Conservation (phyloP, 1,140 invertebrate genomes). For the Drosophila equinoxialis region DNA sequence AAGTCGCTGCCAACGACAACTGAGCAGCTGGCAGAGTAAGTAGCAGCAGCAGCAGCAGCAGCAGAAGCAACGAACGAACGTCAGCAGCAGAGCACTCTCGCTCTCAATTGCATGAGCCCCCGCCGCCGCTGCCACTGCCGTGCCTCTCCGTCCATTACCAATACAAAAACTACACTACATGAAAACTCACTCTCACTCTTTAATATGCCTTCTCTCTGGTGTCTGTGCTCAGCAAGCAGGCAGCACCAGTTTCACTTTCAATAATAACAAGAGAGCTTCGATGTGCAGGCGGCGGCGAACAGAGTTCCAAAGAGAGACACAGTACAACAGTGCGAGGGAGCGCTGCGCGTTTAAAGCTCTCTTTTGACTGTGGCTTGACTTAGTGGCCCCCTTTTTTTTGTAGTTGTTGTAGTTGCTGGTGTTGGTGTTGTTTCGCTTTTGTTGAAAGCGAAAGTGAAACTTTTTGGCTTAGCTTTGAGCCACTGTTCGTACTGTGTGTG, state of each 20-base stretch:
- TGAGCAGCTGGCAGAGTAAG: not conserved
- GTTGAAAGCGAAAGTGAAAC: conserved; percentile 82
- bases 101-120: conserved; percentile 57
- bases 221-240: conserved; percentile 8
- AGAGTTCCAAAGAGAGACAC: not conserved
- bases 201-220: conserved; percentile 9
- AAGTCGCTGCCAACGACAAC: conserved; percentile 22
- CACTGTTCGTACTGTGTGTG: conserved; percentile 48
- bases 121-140: not conserved
- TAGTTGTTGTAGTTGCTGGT: conserved; percentile 3
- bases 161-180: no score
- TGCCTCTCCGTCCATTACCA: no score
- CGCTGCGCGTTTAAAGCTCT: conserved; percentile 30
- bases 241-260: conserved; percentile 72
- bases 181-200: conserved; percentile 19
- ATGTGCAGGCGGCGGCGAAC: not conserved
- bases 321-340: conserved; percentile 8
- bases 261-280: conserved; percentile 29
- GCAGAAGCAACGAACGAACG: not conserved
- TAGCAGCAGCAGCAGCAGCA: not conserved
- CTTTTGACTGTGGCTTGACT: conserved; percentile 58
- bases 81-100: conserved; percentile 56
- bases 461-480: conserved; percentile 71
- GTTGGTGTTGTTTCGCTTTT: conserved; percentile 33
- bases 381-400: conserved; percentile 70